Conservation (phyloP, 2,113 vertebrate species). For the Haplochromis burtoni region DNA sequence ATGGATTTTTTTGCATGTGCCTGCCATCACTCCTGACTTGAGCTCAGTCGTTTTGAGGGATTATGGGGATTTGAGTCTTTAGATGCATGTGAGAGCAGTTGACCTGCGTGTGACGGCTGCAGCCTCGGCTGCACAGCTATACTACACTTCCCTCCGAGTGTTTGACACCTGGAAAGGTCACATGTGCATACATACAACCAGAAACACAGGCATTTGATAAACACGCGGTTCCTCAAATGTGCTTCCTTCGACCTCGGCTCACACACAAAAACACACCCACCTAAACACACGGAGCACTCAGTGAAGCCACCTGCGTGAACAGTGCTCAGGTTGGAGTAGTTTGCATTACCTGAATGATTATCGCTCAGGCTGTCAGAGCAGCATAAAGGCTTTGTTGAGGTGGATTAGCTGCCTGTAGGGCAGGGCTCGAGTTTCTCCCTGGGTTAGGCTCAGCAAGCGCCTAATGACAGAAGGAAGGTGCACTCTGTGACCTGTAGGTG, state of each 20-base stretch:
- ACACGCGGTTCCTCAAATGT: constrained; percentile 1
- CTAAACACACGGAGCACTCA: constrained; percentile 18
- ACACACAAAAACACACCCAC: constrained; percentile 14
- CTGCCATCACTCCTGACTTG: background rate
- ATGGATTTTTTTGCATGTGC: background rate
- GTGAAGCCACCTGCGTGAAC: constrained; percentile 41
- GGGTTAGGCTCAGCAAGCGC: constrained; percentile 9
- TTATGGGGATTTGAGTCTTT: constrained; percentile 43
- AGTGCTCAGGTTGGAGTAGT: constrained; percentile 3
- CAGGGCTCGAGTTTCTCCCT: constrained; percentile 15
- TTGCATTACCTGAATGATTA: constrained; percentile 49
- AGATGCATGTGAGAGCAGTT: constrained; percentile 24
- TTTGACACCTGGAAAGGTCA: background rate
- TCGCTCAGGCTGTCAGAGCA: constrained; percentile 35
- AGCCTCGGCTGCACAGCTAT: background rate
- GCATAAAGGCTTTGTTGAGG: constrained; percentile 36
- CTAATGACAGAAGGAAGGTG: constrained; percentile 27
- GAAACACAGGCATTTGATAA: background rate
- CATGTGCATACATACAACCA: background rate
- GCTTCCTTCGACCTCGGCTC: background rate
- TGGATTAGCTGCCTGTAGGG: constrained; percentile 36
- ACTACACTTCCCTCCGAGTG: background rate
- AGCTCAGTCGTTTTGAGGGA: constrained; percentile 10
- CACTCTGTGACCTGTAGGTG: constrained; percentile 39
- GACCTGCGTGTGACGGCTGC: background rate